These are phyloP conservation scores for Bombus turneri DNA, from an alignment of 1,140 invertebrate genomes.

Conservation along the genomic window DNA sequence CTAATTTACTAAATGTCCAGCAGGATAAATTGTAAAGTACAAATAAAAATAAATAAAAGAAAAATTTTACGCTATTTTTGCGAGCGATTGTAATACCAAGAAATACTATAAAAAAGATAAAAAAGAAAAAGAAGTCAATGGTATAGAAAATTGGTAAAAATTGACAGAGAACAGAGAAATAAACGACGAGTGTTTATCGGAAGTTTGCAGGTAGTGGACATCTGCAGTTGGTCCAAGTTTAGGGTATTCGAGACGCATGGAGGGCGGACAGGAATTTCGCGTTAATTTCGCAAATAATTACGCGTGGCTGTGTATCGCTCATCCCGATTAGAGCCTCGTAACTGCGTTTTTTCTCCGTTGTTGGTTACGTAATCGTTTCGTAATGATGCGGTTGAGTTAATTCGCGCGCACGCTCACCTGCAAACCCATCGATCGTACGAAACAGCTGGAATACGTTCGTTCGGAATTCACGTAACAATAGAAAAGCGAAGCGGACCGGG, in stretches of 20 bases:
- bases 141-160: no score
- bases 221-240: not conserved
- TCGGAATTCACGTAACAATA: constrained; percentile 21
- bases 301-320: not conserved
- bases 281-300: constrained; percentile 5
- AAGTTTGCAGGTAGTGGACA: no score
- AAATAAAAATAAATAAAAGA: no score
- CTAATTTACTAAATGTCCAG: no score
- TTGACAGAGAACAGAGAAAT: no score
- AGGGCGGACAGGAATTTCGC: not conserved
- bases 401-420: not conserved
- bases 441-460: not conserved
- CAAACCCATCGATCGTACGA: constrained; percentile 8
- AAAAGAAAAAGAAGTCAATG: no score
- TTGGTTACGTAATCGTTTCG: constrained; percentile 22
- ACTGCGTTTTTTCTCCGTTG: not conserved
- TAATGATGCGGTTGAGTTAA: constrained; percentile 24
- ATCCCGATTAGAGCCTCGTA: not conserved
- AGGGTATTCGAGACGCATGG: not conserved
- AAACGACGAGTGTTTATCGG: no score
- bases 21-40: no score
- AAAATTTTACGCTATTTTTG: no score
- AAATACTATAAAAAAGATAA: no score
- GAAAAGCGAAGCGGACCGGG: not conserved
- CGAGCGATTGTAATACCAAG: no score